phyloP scores from a whole-genome alignment of 2,113 vertebrate species.

The Crotalus tigris region DNA sequence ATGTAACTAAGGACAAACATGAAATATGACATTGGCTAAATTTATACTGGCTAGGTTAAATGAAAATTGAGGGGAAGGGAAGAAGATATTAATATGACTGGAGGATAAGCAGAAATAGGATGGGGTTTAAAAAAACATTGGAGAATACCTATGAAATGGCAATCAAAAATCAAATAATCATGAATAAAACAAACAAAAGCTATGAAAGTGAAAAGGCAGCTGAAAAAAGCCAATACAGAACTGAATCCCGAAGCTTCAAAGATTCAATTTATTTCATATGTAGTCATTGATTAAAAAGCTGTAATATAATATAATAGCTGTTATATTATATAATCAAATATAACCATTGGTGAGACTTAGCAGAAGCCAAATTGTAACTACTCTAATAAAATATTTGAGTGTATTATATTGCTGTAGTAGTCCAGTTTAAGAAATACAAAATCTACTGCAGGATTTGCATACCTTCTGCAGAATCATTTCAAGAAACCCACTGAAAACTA shows the following conservation, averaged over 20 bases:
- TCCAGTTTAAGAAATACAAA: background rate
- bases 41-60: constrained; percentile 21
- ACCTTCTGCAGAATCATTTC: background rate
- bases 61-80: background rate
- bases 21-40: constrained; percentile 14
- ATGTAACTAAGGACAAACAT: constrained; percentile 31
- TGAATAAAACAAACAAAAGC: constrained; percentile 10
- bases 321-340: background rate
- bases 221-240: constrained; percentile 5
- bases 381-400: background rate
- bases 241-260: background rate
- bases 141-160: background rate
- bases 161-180: background rate
- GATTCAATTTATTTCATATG: background rate
- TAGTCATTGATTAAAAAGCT: background rate
- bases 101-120: background rate
- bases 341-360: background rate
- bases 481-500: background rate
- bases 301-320: background rate
- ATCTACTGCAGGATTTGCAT: background rate
- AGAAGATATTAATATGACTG: constrained; percentile 14
- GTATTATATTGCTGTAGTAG: background rate
- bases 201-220: background rate
- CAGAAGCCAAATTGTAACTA: background rate
- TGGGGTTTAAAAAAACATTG: constrained; percentile 16